Percentiles rank a stretch among this genome's conserved stretches.
Evolutionary conservation across 2,797 vertebrate species (phyloP).

Genomic region (Coracias cyanogaster): DNA sequence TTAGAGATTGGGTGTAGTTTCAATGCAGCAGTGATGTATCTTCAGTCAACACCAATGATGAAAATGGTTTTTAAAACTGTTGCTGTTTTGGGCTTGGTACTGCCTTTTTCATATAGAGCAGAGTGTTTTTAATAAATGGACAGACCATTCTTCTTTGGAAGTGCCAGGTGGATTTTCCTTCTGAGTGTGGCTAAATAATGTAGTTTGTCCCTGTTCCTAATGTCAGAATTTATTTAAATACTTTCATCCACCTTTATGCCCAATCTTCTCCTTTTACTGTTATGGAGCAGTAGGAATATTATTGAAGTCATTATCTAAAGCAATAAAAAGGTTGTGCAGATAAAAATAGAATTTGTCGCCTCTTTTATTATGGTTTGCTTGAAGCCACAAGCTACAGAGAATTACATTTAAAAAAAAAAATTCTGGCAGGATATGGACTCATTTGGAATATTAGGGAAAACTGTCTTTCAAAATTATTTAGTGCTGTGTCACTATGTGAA

Average conservation of each 20-base stretch:
- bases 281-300: background rate
- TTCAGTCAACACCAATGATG: background rate
- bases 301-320: background rate
- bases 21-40: background rate
- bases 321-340: background rate
- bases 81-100: background rate
- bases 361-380: background rate
- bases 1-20: background rate
- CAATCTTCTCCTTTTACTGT: background rate
- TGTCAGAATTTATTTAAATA: background rate
- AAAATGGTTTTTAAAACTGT: background rate
- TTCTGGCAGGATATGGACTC: background rate
- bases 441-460: background rate
- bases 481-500: background rate
- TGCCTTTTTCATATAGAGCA: background rate
- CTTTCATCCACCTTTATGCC: background rate
- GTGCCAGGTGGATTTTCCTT: background rate
- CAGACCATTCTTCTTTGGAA: background rate
- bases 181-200: background rate
- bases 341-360: background rate
- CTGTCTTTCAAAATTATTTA: background rate
- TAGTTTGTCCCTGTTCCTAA: background rate
- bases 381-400: background rate
- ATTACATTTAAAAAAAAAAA: background rate
- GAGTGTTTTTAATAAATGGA: background rate